Conservation (phyloP, 2,113 vertebrate genomes). For the Chascanopsetta lugubris region DNA sequence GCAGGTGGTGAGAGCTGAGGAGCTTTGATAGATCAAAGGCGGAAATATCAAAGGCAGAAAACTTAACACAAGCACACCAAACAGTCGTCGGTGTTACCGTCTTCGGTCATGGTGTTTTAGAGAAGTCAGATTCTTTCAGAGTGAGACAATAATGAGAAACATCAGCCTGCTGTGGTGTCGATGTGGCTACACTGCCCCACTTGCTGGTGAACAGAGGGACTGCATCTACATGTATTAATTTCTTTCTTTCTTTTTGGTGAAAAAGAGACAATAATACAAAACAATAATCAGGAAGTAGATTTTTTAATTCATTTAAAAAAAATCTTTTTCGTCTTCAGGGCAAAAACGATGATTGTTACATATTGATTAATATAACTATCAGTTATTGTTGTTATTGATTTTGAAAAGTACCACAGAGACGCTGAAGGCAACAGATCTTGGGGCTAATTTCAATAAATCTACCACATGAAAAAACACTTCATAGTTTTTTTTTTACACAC, state of each 20-base stretch:
- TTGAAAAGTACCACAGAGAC: constrained; percentile 4
- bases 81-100: too few relatives aligned
- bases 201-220: constrained; percentile 12
- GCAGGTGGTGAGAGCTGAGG: too few relatives aligned
- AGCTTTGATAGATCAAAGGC: too few relatives aligned
- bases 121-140: background rate
- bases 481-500: too few relatives aligned
- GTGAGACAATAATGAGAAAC: background rate
- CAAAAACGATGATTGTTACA: background rate
- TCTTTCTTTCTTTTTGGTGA: too few relatives aligned
- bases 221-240: background rate
- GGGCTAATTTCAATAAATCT: background rate
- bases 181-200: constrained; percentile 3
- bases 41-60: too few relatives aligned
- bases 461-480: background rate
- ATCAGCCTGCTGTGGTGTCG: background rate
- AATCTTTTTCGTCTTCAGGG: constrained; percentile 13
- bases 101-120: background rate
- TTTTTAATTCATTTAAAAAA: background rate
- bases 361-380: constrained; percentile 1
- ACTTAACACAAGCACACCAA: too few relatives aligned
- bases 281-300: constrained; percentile 8
- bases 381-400: constrained; percentile 1
- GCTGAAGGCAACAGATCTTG: background rate
- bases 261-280: constrained; percentile 51